A percentile compares a stretch with the other conserved stretches of the same genome.
Conservation (phyloP, 1,140 invertebrate species). For the Hormaphis cornu region DNA sequence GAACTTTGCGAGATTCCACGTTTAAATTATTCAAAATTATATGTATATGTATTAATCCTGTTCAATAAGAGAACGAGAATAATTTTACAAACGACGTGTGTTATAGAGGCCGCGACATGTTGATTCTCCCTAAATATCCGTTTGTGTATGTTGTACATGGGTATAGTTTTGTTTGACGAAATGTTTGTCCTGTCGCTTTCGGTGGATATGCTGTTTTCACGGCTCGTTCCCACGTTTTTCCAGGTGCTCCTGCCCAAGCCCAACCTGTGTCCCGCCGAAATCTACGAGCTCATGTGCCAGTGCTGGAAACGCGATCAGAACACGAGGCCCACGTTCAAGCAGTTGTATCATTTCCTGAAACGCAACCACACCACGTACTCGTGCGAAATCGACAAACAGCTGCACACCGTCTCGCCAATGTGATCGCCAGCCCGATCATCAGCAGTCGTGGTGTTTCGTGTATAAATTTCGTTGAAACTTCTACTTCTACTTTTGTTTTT, state of each 20-base stretch:
- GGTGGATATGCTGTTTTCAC: too few species aligned
- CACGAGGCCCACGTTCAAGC: constrained; percentile 61
- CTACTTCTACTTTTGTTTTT: not conserved
- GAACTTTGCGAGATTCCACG: too few species aligned
- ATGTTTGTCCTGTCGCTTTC: too few species aligned
- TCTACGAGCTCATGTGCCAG: constrained; percentile 67
- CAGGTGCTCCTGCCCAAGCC: constrained; percentile 51
- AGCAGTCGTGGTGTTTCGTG: too few species aligned
- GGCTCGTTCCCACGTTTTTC: not conserved
- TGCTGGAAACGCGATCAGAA: constrained; percentile 64
- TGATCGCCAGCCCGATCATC: not conserved
- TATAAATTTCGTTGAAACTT: not conserved
- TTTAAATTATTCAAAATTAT: too few species aligned
- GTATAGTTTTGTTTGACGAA: too few species aligned
- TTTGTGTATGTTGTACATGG: too few species aligned
- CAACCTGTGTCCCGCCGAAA: constrained; percentile 60
- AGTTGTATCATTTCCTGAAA: constrained; percentile 67
- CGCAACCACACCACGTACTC: constrained; percentile 38
- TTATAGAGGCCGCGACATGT: too few species aligned
- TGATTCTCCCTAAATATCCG: too few species aligned
- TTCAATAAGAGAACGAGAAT: too few species aligned
- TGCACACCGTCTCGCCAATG: constrained; percentile 9
- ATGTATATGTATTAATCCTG: too few species aligned
- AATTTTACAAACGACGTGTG: too few species aligned
- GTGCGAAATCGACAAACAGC: constrained; percentile 27